phyloP scores from a whole-genome alignment of 1,140 invertebrate genomes.

The Magallana gigas region DNA sequence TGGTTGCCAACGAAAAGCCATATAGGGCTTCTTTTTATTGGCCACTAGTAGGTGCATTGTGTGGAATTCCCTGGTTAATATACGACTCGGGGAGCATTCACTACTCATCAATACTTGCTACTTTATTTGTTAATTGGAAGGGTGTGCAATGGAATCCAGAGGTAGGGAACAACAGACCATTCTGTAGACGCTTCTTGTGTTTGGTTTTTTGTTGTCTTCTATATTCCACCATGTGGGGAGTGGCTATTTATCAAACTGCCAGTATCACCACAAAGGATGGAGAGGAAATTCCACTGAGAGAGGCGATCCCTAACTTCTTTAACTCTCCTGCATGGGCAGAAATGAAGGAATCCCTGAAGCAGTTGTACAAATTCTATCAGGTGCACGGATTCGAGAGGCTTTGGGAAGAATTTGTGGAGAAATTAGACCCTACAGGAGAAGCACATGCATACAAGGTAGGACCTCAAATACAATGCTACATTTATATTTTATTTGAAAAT shows the following conservation, averaged over 20 bases:
- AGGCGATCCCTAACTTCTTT: slow-evolving; percentile 93
- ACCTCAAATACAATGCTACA: not conserved
- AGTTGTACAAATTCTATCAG: slow-evolving; percentile 87
- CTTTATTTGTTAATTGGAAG: slow-evolving; percentile 66
- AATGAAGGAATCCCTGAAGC: slow-evolving; percentile 86
- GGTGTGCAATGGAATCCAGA: slow-evolving; percentile 64
- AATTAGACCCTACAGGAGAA: slow-evolving; percentile 92
- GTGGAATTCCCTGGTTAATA: slow-evolving; percentile 83
- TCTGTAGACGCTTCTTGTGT: slow-evolving; percentile 78
- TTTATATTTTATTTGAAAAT: not conserved
- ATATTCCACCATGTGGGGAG: slow-evolving; percentile 87
- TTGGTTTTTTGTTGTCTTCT: slow-evolving; percentile 84
- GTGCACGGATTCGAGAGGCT: slow-evolving; percentile 89
- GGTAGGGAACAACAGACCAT: slow-evolving; percentile 79
- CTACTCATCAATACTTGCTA: slow-evolving; percentile 60
- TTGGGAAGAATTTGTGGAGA: slow-evolving; percentile 91
- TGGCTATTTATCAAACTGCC: slow-evolving; percentile 94
- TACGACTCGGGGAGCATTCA: slow-evolving; percentile 80
- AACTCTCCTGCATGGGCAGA: slow-evolving; percentile 90
- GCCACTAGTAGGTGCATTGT: slow-evolving; percentile 86
- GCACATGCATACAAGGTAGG: slow-evolving; percentile 91
- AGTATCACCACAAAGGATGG: slow-evolving; percentile 91
- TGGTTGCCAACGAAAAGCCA: slow-evolving; percentile 92
- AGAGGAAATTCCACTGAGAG: slow-evolving; percentile 89
- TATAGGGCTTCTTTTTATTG: slow-evolving; percentile 85